Evolutionary conservation across 2,113 vertebrate species (phyloP).

Genomic region (Puffinus mauretanicus): DNA sequence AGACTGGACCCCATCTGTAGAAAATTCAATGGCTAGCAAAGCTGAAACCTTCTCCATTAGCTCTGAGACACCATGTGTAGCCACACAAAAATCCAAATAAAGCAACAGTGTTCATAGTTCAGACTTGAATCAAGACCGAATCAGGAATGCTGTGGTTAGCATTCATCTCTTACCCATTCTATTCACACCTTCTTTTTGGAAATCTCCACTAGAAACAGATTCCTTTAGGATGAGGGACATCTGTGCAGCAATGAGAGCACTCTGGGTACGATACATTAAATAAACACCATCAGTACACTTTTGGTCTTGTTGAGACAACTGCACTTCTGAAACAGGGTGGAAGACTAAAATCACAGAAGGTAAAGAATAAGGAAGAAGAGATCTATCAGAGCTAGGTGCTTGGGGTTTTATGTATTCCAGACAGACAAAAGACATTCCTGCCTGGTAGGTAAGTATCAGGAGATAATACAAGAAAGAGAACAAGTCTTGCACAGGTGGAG

Average conservation of each 20-base stretch:
- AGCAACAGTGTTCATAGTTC: neutral
- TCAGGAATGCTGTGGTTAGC: neutral
- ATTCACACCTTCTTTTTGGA: neutral
- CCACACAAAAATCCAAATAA: neutral
- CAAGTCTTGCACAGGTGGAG: neutral
- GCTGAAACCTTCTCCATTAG: neutral
- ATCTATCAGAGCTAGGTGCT: neutral
- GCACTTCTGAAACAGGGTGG: neutral
- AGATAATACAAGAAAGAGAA: neutral
- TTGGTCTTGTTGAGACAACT: neutral
- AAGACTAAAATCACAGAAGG: neutral
- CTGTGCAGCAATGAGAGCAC: neutral
- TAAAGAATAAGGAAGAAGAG: neutral
- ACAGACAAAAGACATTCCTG: neutral
- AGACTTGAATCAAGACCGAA: neutral
- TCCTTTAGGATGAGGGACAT: neutral
- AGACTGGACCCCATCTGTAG: neutral
- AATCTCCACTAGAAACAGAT: neutral
- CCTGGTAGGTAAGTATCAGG: neutral
- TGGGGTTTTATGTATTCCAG: neutral
- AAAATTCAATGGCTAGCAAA: neutral
- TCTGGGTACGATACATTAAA: neutral
- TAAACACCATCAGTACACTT: neutral
- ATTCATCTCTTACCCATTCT: neutral
- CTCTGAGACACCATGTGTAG: neutral